A percentile compares a stretch with the other conserved stretches of the same genome.
Conservation (phyloP, 2,888 invertebrate genomes). For the Drosophila lutescens region DNA sequence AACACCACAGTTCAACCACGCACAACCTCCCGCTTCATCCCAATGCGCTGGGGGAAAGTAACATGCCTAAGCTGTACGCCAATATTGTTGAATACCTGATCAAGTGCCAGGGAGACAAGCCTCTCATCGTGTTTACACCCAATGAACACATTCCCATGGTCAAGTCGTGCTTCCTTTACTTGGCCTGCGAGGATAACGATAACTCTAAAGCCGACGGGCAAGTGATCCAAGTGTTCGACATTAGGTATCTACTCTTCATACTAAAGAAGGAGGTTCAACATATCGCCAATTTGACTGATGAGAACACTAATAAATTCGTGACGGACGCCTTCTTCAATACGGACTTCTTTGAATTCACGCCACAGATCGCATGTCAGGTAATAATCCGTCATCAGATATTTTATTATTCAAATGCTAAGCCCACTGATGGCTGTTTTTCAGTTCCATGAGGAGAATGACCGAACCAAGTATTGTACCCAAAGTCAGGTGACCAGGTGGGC, state of each 20-base stretch:
- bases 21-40: slow-evolving; percentile 85
- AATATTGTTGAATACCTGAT: slow-evolving; percentile 84
- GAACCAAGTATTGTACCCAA: slow-evolving; percentile 83
- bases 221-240: slow-evolving; percentile 69
- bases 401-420: neutral
- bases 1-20: slow-evolving; percentile 83
- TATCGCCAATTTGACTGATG: slow-evolving; percentile 61
- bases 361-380: slow-evolving; percentile 82
- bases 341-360: slow-evolving; percentile 79
- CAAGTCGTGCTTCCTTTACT: slow-evolving; percentile 76
- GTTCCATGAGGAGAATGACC: slow-evolving; percentile 84
- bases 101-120: slow-evolving; percentile 40
- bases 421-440: slow-evolving; percentile 55
- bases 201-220: slow-evolving; percentile 34
- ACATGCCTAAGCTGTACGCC: slow-evolving; percentile 81
- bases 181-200: slow-evolving; percentile 60
- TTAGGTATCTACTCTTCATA: slow-evolving; percentile 78
- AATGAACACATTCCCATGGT: slow-evolving; percentile 77
- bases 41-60: slow-evolving; percentile 79
- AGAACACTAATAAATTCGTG: slow-evolving; percentile 60
- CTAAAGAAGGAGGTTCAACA: slow-evolving; percentile 78
- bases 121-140: slow-evolving; percentile 84
- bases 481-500: slow-evolving; percentile 84
- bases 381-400: slow-evolving; percentile 11
- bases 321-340: slow-evolving; percentile 75